These are phyloP conservation scores for Picathartes gymnocephalus DNA, from an alignment of 2,113 vertebrate species.

Conservation along the genomic window DNA sequence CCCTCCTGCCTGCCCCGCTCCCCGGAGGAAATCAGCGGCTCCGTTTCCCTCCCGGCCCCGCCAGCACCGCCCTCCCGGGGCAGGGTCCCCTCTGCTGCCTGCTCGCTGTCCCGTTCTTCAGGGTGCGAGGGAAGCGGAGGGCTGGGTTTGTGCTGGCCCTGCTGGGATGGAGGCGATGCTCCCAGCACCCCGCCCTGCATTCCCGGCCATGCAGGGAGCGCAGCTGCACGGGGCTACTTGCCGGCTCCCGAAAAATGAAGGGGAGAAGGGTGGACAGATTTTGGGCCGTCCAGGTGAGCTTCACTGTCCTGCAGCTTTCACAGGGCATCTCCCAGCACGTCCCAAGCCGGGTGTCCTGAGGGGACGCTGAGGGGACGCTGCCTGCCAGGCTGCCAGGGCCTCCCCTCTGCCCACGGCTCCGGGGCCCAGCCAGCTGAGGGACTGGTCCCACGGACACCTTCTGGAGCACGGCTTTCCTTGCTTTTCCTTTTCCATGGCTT, in stretches of 20 bases:
- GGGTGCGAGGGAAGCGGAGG: constrained; percentile 56
- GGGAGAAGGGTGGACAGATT: neutral
- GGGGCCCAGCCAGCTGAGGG: neutral
- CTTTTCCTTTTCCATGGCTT: too few species aligned
- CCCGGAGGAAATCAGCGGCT: constrained; percentile 27
- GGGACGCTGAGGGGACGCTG: too few species aligned
- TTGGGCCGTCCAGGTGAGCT: neutral
- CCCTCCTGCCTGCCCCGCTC: neutral
- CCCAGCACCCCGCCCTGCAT: accelerated
- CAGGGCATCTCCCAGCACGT: neutral
- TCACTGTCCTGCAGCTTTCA: accelerated
- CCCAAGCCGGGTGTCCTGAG: neutral
- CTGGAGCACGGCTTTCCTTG: accelerated
- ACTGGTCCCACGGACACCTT: accelerated
- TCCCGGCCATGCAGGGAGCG: accelerated
- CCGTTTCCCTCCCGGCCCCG: neutral
- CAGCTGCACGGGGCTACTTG: neutral
- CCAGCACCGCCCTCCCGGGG: neutral
- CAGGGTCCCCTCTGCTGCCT: neutral
- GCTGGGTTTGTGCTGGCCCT: constrained; percentile 11
- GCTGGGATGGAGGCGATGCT: neutral
- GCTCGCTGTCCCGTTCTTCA: neutral
- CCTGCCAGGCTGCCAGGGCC: too few species aligned
- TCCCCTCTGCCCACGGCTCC: neutral
- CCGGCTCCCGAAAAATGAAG: neutral